Evolutionary conservation across 2,113 vertebrate species (phyloP), one percentile per base, ranked within the genome.

Genomic region (Urocynchramus pylzowi): DNA sequence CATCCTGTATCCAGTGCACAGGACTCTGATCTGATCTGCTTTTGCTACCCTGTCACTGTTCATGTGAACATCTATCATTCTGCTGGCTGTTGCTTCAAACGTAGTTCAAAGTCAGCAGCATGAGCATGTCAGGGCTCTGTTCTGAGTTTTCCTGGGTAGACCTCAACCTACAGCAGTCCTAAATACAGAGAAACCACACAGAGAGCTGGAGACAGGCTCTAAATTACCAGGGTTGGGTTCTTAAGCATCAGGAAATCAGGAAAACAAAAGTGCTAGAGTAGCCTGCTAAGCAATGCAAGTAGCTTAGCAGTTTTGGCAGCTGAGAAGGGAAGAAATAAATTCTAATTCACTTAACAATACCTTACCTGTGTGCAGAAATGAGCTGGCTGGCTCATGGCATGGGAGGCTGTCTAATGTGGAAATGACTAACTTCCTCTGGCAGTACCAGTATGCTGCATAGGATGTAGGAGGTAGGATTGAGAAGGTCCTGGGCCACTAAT

Each of bases 341-440:
- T 87, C 61, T 79, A 45, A 82, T 79, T 92, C 57, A 30, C 33
- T 93, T 87, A 94, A 96, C 89, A 95, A 87, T 96, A 65, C 74
- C 30, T 76, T 89, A 96, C 93, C 91, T 97, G 84, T 57, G 1
- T 87, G 37, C 41, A 94, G 91, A 85, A 94, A 76, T 79, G 78
- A 53, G 37, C 81, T 95, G 84, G 65, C 67, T 93, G 73, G 80
- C 67, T 89, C 28, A 33, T 71, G 74, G 65, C 61, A 81, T 84
- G 84, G 74, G 81, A 85, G 82, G 33, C 44, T 22, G 42, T 61
- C 45, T 87, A 24, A 56, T 13, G 42, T 85, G 95, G 95, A 95
- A 96, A 90, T 96, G 91, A 93, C 73, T 85, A 85, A 95, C 87
- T 95, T 96, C 95, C 87, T 83, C 52, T 89, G 60, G 74, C 89